Conservation (phyloP, 2,888 invertebrate genomes). For the Parascotia fuliginaria region DNA sequence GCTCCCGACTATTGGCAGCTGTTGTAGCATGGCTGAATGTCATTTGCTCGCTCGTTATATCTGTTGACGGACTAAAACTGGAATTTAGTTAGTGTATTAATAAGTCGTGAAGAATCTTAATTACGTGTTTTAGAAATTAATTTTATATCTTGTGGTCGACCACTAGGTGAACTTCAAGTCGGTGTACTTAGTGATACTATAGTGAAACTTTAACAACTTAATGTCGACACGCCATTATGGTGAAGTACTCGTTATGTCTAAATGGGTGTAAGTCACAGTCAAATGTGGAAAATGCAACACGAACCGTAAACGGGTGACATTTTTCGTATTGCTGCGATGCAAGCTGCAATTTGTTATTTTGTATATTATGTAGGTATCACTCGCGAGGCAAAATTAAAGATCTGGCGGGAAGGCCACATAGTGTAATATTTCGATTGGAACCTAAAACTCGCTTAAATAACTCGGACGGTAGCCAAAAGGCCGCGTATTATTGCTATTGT, state of each 20-base stretch:
- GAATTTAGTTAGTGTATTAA: conserved; percentile 61
- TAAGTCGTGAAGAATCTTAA: conserved; percentile 40
- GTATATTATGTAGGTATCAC: conserved; percentile 39
- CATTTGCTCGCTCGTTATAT: conserved; percentile 24
- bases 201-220: conserved; percentile 34
- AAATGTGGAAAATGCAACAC: conserved; percentile 18
- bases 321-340: conserved; percentile 25
- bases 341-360: conserved; percentile 35
- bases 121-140: conserved; percentile 46
- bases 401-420: conserved; percentile 40
- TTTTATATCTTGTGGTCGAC: conserved; percentile 46
- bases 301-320: conserved; percentile 12
- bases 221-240: conserved; percentile 23
- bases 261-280: conserved; percentile 35
- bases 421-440: conserved; percentile 49
- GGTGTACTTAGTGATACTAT: conserved; percentile 41
- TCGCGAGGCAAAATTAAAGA: conserved; percentile 34
- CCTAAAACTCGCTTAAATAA: conserved; percentile 49
- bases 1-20: conserved; percentile 3
- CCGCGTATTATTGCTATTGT: conserved; percentile 42
- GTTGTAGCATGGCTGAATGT: conserved; percentile 9
- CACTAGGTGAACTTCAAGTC: conserved; percentile 35
- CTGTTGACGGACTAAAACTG: conserved; percentile 55
- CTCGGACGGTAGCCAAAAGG: conserved; percentile 38
- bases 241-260: conserved; percentile 32